These are phyloP conservation scores for Lampris megalopsis DNA, from an alignment of 2,113 vertebrate genomes.

Conservation along the genomic window DNA sequence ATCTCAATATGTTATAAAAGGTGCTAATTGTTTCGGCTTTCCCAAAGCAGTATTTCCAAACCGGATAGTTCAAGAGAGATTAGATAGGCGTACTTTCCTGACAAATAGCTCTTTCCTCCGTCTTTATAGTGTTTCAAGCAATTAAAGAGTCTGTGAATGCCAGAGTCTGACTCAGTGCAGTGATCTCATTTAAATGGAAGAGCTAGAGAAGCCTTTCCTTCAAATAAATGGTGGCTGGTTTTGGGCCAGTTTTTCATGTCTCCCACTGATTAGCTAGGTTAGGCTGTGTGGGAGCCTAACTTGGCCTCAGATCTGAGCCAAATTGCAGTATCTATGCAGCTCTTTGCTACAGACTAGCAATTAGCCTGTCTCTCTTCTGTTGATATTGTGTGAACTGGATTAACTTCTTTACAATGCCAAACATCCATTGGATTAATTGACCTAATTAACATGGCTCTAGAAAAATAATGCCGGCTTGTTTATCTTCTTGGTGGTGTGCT, in stretches of 20 bases:
- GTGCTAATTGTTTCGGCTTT: conserved; percentile 63
- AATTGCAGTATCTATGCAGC: conserved; percentile 24
- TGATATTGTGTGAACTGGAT: conserved; percentile 54
- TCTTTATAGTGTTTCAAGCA: conserved; percentile 54
- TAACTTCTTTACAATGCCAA: conserved; percentile 53
- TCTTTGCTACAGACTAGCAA: conserved; percentile 38
- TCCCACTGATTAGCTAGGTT: conserved; percentile 45
- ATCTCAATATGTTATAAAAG: conserved; percentile 54
- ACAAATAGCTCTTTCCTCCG: conserved; percentile 48
- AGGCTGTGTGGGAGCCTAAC: conserved; percentile 12
- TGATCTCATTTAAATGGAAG: conserved; percentile 50
- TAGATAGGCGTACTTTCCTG: conserved; percentile 61
- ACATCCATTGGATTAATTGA: conserved; percentile 57
- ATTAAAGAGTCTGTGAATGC: conserved; percentile 57
- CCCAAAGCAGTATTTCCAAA: conserved; percentile 50
- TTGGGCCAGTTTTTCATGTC: conserved; percentile 50
- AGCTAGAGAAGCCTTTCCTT: conserved; percentile 37
- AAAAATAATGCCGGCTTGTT: conserved; percentile 33
- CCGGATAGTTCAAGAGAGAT: conserved; percentile 60
- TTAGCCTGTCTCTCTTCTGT: conserved; percentile 44
- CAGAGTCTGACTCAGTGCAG: conserved; percentile 36
- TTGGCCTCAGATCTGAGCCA: conserved; percentile 33
- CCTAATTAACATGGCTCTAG: conserved; percentile 50
- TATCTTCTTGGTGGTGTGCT: conserved; percentile 32
- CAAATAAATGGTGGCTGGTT: conserved; percentile 43